Evolutionary conservation across 2,888 invertebrate species (phyloP), one percentile per base, ranked within the genome.

Genomic region (Spilarctia lutea): DNA sequence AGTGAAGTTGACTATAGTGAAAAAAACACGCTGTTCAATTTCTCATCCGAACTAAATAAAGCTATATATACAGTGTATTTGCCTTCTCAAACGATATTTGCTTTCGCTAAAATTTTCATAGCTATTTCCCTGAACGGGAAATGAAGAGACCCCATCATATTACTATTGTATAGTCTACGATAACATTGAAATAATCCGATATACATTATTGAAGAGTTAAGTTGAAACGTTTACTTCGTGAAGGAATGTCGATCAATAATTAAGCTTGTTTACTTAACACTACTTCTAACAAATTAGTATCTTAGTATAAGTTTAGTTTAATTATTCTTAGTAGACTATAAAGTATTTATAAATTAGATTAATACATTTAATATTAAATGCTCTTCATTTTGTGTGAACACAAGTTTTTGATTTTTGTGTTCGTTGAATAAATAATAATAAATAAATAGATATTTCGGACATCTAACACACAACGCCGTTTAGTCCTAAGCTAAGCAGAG

Each of bases 31-130:
- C n/a, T 67, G 68, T 63, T 68, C 71, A 35, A 65, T 71, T 63
- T 48, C 30, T 63, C 68, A 48, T 71, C 18, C 39, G 63, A 68
- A 71, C 66, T 68, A 68, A 71, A 75, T 75, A 71, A 75, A 75
- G 42, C 18, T 71, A 56, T 66, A 66, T 30, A 39, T 65, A 73
- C 69, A 42, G 65, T 70, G 60, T 75, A 71, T 75, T 75, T 71
- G 48, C 71, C 33, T 35, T 48, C 71, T 52, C 18, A 35, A 71
- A 63, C 68, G 68, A 71, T 75, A 75, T 71, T 75, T 71, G 63
- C 71, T 16, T 71, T 65, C 24, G 68, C 45, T 71, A 67, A 74
- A 71, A 71, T 35, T 75, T 75, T 65, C 68, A 71, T 71, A 67
- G 70, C 66, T n/a, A 45, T 63, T 48, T 35, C 45, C 33, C 24